Evolutionary conservation across 2,797 vertebrate species (phyloP), one percentile per base, ranked within the genome.

Genomic region (Valencia hispanica): DNA sequence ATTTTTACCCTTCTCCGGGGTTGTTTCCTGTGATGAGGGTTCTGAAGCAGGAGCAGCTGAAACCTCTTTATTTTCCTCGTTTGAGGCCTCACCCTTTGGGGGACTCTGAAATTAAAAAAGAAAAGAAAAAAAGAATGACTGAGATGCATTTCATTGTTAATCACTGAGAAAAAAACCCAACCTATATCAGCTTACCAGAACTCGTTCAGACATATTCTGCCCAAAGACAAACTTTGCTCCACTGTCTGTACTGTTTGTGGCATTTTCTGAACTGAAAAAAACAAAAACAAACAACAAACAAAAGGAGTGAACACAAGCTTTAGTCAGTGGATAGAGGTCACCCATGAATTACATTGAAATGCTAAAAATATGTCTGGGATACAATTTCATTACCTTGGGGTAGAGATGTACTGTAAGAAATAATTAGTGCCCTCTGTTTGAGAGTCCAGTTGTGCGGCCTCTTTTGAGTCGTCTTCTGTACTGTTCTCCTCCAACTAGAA

Each of bases 131-230:
- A 63, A 34, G 4, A 53, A 43, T 41, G 2, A 68, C 36, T 27
- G n/a, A 68, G n/a, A 43, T 43, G 25, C 18, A n/a, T 43, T 27
- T 65, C n/a, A n/a, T 43, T 1, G 25, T n/a, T 25, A 39, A 41
- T 41, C 11, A 6, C 94, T 95, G 95, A 0, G 81, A 1, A 15
- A 66, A 53, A 50, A 51, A n/a, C n/a, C 25, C 7, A 72, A 48
- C 34, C 22, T 25, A 6, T 5, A 50, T 25, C 2, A 50, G 95
- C 98, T 98, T 93, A 99, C 98, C 96, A 99, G 91, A 75, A 99
- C 98, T 75, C 98, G 94, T 80, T 98, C 98, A 4, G 97, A 99
- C 98, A 99, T 99, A 90, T 99, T 99, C 94, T 99, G 98, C 76
- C 98, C 98, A 90, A 99, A 99, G 61, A 99, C 95, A 91, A 99